Conservation (phyloP, 2,113 vertebrate species). For the Taurulus bubalis region DNA sequence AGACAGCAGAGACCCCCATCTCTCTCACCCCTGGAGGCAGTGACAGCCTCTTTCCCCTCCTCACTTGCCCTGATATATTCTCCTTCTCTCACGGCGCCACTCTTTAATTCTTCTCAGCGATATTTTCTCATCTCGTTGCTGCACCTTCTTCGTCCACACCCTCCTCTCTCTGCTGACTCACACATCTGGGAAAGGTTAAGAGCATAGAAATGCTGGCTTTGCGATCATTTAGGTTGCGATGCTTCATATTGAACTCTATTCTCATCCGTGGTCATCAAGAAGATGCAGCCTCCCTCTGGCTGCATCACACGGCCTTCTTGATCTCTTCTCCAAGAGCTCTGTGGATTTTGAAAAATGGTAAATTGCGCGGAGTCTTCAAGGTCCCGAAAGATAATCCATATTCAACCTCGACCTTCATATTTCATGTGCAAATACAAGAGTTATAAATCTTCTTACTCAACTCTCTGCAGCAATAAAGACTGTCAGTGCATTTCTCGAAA, state of each 20-base stretch:
- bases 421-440: background rate
- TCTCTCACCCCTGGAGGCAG: slow-evolving; percentile 58
- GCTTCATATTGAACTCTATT: slow-evolving; percentile 31
- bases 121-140: slow-evolving; percentile 45
- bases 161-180: slow-evolving; percentile 14
- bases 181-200: slow-evolving; percentile 74
- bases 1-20: slow-evolving; percentile 59
- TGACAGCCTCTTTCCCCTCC: slow-evolving; percentile 41
- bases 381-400: background rate
- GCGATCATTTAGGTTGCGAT: slow-evolving; percentile 31
- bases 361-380: background rate
- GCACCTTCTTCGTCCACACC: slow-evolving; percentile 64
- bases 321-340: background rate
- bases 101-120: slow-evolving; percentile 24
- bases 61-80: slow-evolving; percentile 20
- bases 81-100: slow-evolving; percentile 44
- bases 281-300: background rate
- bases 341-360: background rate
- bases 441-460: background rate
- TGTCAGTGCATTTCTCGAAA: background rate
- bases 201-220: slow-evolving; percentile 34
- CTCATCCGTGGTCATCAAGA: background rate
- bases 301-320: background rate
- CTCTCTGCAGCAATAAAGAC: background rate
- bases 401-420: background rate